phyloP scores from a whole-genome alignment of 2,113 vertebrate genomes.

The Collichthys lucidus region DNA sequence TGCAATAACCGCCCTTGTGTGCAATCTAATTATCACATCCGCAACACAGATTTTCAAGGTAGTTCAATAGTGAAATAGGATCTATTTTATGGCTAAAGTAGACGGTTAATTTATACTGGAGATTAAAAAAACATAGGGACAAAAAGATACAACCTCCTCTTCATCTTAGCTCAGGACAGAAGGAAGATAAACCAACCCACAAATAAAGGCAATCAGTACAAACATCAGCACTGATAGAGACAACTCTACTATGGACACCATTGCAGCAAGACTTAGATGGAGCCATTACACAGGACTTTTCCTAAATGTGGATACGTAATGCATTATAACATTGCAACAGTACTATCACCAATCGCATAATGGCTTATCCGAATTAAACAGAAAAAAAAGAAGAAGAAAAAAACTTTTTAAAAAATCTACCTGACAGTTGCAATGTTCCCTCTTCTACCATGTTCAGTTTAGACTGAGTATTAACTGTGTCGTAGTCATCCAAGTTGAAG shows the following conservation, averaged over 20 bases:
- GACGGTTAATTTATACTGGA: neutral
- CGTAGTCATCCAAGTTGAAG: neutral
- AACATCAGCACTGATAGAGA: conserved; percentile 27
- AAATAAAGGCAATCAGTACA: conserved; percentile 8
- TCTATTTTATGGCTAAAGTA: neutral
- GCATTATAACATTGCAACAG: conserved; percentile 2
- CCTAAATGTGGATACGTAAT: conserved; percentile 35
- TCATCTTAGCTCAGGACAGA: neutral
- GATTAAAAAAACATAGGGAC: neutral
- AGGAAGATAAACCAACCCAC: neutral
- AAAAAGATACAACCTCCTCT: neutral
- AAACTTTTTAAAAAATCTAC: conserved; percentile 4
- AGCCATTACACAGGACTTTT: conserved; percentile 40
- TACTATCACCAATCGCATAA: conserved; percentile 19
- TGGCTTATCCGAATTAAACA: conserved; percentile 30
- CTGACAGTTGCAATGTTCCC: conserved; percentile 8
- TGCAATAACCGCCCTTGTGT: conserved; percentile 36
- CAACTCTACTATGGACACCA: conserved; percentile 7
- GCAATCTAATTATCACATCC: conserved; percentile 33
- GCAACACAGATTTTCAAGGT: conserved; percentile 14
- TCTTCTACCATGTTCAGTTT: neutral
- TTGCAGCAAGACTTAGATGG: conserved; percentile 32
- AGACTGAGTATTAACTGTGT: neutral
- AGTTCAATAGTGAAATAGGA: neutral
- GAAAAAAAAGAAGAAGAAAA: neutral